phyloP scores from a whole-genome alignment of 2,797 vertebrate genomes.

The Pipistrellus pygmaeus region DNA sequence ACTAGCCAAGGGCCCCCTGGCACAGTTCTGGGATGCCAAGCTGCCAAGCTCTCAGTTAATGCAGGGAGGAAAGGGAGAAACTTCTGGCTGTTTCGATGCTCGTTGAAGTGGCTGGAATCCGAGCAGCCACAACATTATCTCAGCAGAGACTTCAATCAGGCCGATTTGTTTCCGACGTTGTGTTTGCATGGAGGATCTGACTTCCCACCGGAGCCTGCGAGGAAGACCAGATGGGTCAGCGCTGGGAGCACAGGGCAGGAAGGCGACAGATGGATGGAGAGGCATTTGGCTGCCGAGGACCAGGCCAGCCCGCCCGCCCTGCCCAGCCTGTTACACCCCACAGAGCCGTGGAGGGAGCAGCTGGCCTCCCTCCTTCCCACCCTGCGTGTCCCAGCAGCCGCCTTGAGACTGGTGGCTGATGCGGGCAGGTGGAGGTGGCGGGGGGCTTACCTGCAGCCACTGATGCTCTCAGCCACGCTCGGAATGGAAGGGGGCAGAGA shows the following conservation, averaged over 20 bases:
- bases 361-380: background rate
- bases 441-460: background rate
- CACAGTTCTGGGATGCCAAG: background rate
- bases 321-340: background rate
- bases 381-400: background rate
- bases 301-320: background rate
- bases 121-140: background rate
- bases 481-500: background rate
- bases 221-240: conserved; percentile 40
- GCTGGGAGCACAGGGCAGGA: background rate
- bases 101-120: background rate
- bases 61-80: conserved; percentile 20
- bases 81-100: background rate
- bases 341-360: background rate
- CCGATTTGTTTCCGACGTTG: background rate
- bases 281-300: background rate
- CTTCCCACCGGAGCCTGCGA: background rate
- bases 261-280: conserved; percentile 17
- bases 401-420: background rate
- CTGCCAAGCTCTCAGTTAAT: background rate
- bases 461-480: background rate
- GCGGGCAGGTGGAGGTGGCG: background rate
- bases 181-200: background rate
- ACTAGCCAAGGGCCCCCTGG: background rate
- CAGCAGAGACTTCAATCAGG: conserved; percentile 35